Evolutionary conservation across 2,113 vertebrate species (phyloP), one percentile per base, ranked within the genome.

Genomic region (Chaetorhynchus papuensis): DNA sequence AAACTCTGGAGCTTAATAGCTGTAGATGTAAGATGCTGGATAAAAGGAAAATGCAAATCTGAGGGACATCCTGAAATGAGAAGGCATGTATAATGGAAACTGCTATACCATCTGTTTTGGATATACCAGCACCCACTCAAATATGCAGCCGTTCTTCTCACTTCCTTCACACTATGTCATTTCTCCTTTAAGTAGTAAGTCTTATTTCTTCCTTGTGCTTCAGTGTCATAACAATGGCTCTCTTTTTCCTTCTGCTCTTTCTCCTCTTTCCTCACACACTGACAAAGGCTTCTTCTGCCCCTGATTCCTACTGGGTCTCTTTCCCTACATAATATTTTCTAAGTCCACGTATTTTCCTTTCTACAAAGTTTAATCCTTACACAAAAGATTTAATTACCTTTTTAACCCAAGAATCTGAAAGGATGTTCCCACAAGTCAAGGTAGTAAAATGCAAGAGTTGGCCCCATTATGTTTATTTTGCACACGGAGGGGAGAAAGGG

Each of bases 391-490:
- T 89, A 92, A 77, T 93, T 92, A 83, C 45, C 90, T 59, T 59
- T 59, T 37, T 92, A 97, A 96, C 80, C 49, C 8, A 39, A 91
- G 84, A 88, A 94, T 95, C 71, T 97, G 84, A 97, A 96, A 97
- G 90, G 90, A 81, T 81, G 87, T 23, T 86, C 92, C 93, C 80
- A 70, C 50, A 96, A 95, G 90, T 92, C 72, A 80, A 93, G 79
- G 66, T 28, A 90, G 89, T 92, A 96, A 92, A 93, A 97, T 82
- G 88, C 91, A 97, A 89, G 87, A 96, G 77, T 85, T 94, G 71
- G 82, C 23, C 77, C 90, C 94, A 89, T 95, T 96, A 96, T 89
- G 68, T 96, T 97, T 95, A 87, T 70, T 96, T 91, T 95, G 82
- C 69, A 56, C 60, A 52, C 24, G 65, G 35, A 80, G 60, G 89